Conservation (phyloP, 2,797 vertebrate genomes). For the Chelon labrosus region DNA sequence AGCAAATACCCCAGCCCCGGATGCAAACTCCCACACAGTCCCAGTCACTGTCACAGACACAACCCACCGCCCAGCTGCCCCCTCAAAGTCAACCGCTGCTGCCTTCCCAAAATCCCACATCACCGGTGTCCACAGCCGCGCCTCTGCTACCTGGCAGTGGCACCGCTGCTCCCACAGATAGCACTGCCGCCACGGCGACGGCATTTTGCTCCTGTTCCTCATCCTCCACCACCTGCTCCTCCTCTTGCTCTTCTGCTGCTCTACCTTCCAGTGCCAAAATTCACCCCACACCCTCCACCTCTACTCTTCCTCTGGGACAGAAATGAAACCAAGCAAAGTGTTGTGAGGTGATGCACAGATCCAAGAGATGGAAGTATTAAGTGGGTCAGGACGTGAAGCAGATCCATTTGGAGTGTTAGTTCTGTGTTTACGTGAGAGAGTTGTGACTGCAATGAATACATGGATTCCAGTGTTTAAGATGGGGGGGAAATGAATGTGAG, state of each 20-base stretch:
- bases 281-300: constrained; percentile 80
- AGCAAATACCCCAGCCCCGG: constrained; percentile 71
- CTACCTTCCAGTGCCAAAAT: constrained; percentile 88
- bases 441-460: constrained; percentile 50
- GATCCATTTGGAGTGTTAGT: constrained; percentile 55
- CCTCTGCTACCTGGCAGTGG: constrained; percentile 62
- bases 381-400: constrained; percentile 48
- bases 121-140: constrained; percentile 61
- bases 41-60: constrained; percentile 71
- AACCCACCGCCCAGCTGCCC: constrained; percentile 65
- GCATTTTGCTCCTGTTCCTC: constrained; percentile 81
- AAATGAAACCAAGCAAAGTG: constrained; percentile 74
- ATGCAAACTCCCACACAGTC: constrained; percentile 69
- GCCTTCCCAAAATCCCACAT: constrained; percentile 74
- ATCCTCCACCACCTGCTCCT: constrained; percentile 79
- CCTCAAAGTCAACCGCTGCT: constrained; percentile 76
- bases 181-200: constrained; percentile 54
- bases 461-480: constrained; percentile 55
- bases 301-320: constrained; percentile 84
- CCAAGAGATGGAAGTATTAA: constrained; percentile 44
- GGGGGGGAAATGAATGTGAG: constrained; percentile 65
- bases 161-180: constrained; percentile 62
- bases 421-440: constrained; percentile 55
- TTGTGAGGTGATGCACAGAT: constrained; percentile 53
- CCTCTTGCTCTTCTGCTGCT: constrained; percentile 85